Evolutionary conservation across 2,888 invertebrate genomes (phyloP), one percentile per base, ranked within the genome.

Genomic region (Tenthredo distinguenda): DNA sequence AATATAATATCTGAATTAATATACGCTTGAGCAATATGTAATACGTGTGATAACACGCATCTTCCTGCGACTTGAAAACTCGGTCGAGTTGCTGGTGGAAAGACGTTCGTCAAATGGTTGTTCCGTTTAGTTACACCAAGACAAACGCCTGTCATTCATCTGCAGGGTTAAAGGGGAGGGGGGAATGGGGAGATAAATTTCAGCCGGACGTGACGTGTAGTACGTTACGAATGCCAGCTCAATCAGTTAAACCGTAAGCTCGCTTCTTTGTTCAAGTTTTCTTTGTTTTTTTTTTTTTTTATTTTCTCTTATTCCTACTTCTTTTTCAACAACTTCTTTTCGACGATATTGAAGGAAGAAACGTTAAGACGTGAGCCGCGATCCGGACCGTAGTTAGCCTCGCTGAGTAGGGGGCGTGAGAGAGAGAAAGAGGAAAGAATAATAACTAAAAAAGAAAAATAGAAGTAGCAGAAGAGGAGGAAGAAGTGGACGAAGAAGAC

Each of bases 141-240:
- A 62, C 83, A 68, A 68, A 68, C 83, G 83, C 83, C 68, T 71
- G 83, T 83, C 83, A 83, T 83, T 83, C 83, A 50, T 68, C 83
- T 81, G 81, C 81, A 68, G 83, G 83, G 83, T 68, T 68, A 65
- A 58, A 21, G 12, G 62, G 81, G 62, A 40, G 62, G 82, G 65
- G 50, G 68, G n/a, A 68, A 83, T n/a, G 47, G 83, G 83, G 68
- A 83, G 83, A 83, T 83, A 83, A 83, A 83, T 83, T 83, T 83
- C 71, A 83, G 83, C 83, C 83, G 83, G 83, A 83, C 83, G 83
- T 83, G 83, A 83, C 83, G 83, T 71, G 83, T 83, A 55, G 68
- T 83, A 83, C 68, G 65, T 68, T 83, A 83, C 26, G 83, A 83
- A 83, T 83, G 37, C 71, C 68, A 83, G 83, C 83, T 68, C 83